These are phyloP conservation scores for Coboldia fuscipes DNA, from an alignment of 1,140 invertebrate species.

Conservation along the genomic window DNA sequence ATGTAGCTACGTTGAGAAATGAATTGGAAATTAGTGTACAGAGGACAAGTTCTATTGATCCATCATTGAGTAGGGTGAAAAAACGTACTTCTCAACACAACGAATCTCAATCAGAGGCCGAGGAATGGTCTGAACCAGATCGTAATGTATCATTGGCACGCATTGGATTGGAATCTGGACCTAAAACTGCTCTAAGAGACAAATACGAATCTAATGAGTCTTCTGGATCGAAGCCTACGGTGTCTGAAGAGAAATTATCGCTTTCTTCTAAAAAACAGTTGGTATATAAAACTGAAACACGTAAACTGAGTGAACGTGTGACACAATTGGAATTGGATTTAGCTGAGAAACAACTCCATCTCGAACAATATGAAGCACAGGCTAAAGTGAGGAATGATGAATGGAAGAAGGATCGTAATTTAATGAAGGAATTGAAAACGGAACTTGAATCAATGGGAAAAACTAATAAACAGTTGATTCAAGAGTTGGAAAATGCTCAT, in stretches of 20 bases:
- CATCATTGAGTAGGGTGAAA: slow-evolving; percentile 7
- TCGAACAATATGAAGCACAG: no score
- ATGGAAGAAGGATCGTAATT: no score
- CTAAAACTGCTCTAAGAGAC: slow-evolving; percentile 1
- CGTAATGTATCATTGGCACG: slow-evolving; percentile 51
- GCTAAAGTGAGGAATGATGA: no score
- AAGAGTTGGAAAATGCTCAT: no score
- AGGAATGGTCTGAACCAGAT: slow-evolving; percentile 69
- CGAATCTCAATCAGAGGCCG: slow-evolving; percentile 45
- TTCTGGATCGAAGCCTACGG: neutral
- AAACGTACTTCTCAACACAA: slow-evolving; percentile 10
- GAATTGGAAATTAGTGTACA: slow-evolving; percentile 18
- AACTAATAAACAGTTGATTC: no score
- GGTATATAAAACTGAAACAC: neutral
- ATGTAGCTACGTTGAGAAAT: slow-evolving; percentile 22
- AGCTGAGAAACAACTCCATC: slow-evolving; percentile 22
- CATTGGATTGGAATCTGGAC: slow-evolving; percentile 36
- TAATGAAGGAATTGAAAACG: no score
- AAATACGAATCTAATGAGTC: neutral
- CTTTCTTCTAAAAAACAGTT: no score
- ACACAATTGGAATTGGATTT: slow-evolving; percentile 23
- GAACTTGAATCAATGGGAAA: no score
- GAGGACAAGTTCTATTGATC: no score
- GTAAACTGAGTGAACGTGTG: slow-evolving; percentile 24
- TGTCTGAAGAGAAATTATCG: neutral